A percentile compares a stretch with the other conserved stretches of the same genome.
These are phyloP conservation scores for Xanthia togata DNA, from an alignment of 2,888 invertebrate species.

Conservation along the genomic window DNA sequence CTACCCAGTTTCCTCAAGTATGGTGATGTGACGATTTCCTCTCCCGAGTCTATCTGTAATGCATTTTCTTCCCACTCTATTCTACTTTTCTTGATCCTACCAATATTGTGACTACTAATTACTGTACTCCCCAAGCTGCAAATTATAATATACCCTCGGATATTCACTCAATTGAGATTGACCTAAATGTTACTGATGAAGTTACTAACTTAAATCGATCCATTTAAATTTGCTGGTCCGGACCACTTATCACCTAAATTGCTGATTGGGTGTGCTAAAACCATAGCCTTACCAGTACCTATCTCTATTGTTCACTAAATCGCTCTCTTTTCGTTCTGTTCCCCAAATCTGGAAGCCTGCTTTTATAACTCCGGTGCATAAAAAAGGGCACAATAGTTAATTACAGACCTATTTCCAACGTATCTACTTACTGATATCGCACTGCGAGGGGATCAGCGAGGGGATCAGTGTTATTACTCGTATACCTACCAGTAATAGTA, in stretches of 20 bases:
- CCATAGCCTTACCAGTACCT: slow-evolving; percentile 7
- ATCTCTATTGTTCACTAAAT: slow-evolving; percentile 16
- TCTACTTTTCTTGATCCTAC: too few species aligned
- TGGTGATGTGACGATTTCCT: too few species aligned
- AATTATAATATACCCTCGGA: too few species aligned
- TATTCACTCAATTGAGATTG: too few species aligned
- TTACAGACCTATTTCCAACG: too few species aligned
- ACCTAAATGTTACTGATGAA: background rate
- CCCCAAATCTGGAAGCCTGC: slow-evolving; percentile 11
- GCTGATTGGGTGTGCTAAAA: slow-evolving; percentile 3
- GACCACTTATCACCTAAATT: slow-evolving; percentile 17
- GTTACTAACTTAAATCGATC: background rate
- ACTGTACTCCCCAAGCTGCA: too few species aligned
- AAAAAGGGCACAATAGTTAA: too few species aligned
- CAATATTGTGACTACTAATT: too few species aligned
- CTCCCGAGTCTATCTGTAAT: too few species aligned
- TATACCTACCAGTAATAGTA: slow-evolving; percentile 5
- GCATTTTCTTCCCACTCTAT: too few species aligned
- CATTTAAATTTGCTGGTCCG: too few species aligned
- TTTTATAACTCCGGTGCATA: background rate
- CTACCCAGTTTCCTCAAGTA: too few species aligned
- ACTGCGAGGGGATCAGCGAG: background rate
- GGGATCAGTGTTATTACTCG: background rate
- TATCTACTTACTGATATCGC: background rate
- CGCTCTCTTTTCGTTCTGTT: background rate